Evolutionary conservation across 2,797 vertebrate genomes (phyloP).

Genomic region (Phrynocephalus guinanensis): DNA sequence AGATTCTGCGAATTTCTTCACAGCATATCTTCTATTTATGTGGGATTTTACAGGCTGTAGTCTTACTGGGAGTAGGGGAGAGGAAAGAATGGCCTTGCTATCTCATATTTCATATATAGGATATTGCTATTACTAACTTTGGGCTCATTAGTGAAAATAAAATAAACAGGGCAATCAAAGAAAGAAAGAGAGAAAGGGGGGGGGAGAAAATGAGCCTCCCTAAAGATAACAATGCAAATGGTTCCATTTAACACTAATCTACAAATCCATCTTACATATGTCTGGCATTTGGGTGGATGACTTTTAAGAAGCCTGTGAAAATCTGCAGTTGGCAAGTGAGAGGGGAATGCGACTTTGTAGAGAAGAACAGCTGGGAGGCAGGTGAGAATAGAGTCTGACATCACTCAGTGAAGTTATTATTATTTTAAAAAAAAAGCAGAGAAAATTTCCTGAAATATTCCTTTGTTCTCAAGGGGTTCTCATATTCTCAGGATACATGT

Average conservation of each 20-base stretch:
- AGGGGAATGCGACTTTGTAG: slow-evolving; percentile 3
- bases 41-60: neutral
- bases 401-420: neutral
- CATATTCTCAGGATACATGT: neutral
- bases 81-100: neutral
- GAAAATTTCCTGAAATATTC: neutral
- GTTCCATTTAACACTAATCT: slow-evolving; percentile 28
- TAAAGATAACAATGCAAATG: slow-evolving; percentile 67
- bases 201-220: slow-evolving; percentile 54
- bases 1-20: neutral
- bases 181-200: slow-evolving; percentile 38
- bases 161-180: slow-evolving; percentile 57
- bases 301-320: slow-evolving; percentile 45
- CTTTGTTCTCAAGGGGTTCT: neutral
- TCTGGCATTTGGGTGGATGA: slow-evolving; percentile 44
- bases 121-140: neutral
- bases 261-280: slow-evolving; percentile 53
- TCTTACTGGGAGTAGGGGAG: neutral
- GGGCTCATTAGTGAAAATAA: slow-evolving; percentile 31
- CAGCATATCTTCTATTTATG: neutral
- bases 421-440: too few relatives aligned
- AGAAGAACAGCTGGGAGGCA: slow-evolving; percentile 61
- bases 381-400: slow-evolving; percentile 54
- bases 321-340: slow-evolving; percentile 26
- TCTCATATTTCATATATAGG: neutral